phyloP scores from a whole-genome alignment of 2,888 invertebrate species.

The Penaeus monodon region DNA sequence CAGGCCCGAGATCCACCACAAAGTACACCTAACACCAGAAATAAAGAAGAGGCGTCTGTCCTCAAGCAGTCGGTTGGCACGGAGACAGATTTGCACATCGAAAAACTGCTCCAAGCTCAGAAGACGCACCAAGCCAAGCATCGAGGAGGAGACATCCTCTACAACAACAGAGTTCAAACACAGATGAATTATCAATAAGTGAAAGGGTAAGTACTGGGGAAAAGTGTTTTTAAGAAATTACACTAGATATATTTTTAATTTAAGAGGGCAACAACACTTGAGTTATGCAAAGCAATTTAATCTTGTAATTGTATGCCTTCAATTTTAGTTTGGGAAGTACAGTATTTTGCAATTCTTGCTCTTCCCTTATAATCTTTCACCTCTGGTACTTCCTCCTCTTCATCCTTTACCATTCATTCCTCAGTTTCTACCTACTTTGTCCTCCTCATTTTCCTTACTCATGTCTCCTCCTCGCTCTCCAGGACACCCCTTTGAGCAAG shows the following conservation, averaged over 20 bases:
- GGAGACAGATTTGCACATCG: slow-evolving; percentile 58
- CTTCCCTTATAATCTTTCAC: background rate
- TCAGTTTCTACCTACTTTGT: too few relatives aligned
- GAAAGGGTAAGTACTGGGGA: slow-evolving; percentile 60
- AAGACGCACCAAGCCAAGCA: slow-evolving; percentile 30
- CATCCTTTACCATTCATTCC: background rate
- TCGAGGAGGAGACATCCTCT: slow-evolving; percentile 79
- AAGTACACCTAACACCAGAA: background rate
- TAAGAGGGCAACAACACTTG: too few relatives aligned
- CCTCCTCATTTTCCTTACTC: background rate
- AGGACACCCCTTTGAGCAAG: slow-evolving; percentile 38
- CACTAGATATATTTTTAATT: too few relatives aligned
- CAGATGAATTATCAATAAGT: slow-evolving; percentile 72
- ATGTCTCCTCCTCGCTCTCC: background rate
- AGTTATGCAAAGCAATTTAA: too few relatives aligned
- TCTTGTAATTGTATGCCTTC: too few relatives aligned
- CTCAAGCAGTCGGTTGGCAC: slow-evolving; percentile 51
- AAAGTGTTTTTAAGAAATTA: too few relatives aligned
- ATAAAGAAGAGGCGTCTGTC: slow-evolving; percentile 35
- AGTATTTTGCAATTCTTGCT: too few relatives aligned
- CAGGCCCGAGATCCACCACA: slow-evolving; percentile 1
- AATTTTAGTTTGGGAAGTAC: too few relatives aligned
- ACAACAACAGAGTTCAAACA: slow-evolving; percentile 78
- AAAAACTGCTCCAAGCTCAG: slow-evolving; percentile 26
- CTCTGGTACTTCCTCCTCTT: background rate